These are phyloP conservation scores for Melikaiella ostensackeni DNA, from an alignment of 2,888 invertebrate species.

Conservation along the genomic window DNA sequence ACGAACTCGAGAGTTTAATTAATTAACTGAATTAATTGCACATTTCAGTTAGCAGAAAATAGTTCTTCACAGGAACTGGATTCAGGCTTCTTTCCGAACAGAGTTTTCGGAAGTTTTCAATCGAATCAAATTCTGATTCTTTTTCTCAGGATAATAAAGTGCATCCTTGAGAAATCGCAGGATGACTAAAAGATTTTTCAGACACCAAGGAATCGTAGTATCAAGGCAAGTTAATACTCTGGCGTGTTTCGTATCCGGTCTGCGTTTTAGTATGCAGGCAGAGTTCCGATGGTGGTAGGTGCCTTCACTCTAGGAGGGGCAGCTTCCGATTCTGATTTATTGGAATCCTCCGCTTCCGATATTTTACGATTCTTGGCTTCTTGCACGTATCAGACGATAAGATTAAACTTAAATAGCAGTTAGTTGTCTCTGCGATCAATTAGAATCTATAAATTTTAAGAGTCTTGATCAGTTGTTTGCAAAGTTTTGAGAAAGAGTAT, in stretches of 20 bases:
- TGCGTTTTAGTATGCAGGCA: conserved; percentile 74
- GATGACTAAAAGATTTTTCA: neutral
- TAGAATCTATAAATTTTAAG: neutral
- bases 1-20: conserved; percentile 13
- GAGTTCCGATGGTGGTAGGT: conserved; percentile 68
- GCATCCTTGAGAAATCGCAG: conserved; percentile 8
- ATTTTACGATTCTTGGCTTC: conserved; percentile 67
- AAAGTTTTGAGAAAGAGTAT: neutral
- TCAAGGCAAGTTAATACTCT: conserved; percentile 66
- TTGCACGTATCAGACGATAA: neutral
- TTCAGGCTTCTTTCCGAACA: neutral
- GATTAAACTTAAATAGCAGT: neutral
- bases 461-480: neutral
- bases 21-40: conserved; percentile 25
- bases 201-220: conserved; percentile 53
- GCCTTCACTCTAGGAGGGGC: conserved; percentile 62
- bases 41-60: conserved; percentile 18
- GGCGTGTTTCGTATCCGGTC: conserved; percentile 74
- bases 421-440: neutral
- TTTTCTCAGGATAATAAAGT: neutral
- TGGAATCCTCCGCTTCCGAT: conserved; percentile 73
- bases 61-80: neutral
- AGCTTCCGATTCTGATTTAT: conserved; percentile 76
- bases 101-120: neutral
- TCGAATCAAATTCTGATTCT: neutral